Evolutionary conservation across 1,140 invertebrate species (phyloP), one percentile per base, ranked within the genome.

Genomic region (Pseudoatta argentina): DNA sequence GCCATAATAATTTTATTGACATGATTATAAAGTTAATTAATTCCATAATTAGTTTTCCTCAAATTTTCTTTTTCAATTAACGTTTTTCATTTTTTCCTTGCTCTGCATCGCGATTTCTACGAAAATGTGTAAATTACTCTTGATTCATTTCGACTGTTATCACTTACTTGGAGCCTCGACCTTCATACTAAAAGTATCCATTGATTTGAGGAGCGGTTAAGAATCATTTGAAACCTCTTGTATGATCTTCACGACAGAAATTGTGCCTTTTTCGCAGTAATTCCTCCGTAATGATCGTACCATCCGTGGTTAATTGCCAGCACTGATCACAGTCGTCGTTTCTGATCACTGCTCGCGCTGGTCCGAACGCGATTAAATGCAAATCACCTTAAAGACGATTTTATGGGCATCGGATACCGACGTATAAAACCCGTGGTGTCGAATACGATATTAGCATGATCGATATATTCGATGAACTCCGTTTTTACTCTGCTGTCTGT

Each of bases 381-480:
- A 83, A 83, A 83, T 83, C 55, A 83, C 18, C 69, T 57, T 75
- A 75, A 73, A 61, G 79, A 51, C 79, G 39, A 83, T 83, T 83
- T 83, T 83, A 83, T 75, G 69, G 55, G 57, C 55, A 51, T 75
- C 55, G 44, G 69, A 83, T 44, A 75, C 24, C 24, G 39, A 44
- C 39, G 69, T 61, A 34, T 83, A 75, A 83, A 83, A 75, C 69
- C 69, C 27, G 39, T 63, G 79, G 79, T 83, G 69, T 61, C 55
- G 79, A 75, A 83, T 83, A 83, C 79, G 71, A 51, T 83, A 83
- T 83, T 75, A 63, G 53, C 69, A 48, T 75, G 79, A 83, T 83
- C 79, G 79, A 83, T 83, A 83, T 63, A 83, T 83, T 83, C 69
- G 27, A 39, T 48, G 55, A 61, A 48, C 79, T 51, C 14, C 8